Base-by-base conservation (phyloP, 2,797 vertebrate genomes). In the Lacerta viridis region DNA sequence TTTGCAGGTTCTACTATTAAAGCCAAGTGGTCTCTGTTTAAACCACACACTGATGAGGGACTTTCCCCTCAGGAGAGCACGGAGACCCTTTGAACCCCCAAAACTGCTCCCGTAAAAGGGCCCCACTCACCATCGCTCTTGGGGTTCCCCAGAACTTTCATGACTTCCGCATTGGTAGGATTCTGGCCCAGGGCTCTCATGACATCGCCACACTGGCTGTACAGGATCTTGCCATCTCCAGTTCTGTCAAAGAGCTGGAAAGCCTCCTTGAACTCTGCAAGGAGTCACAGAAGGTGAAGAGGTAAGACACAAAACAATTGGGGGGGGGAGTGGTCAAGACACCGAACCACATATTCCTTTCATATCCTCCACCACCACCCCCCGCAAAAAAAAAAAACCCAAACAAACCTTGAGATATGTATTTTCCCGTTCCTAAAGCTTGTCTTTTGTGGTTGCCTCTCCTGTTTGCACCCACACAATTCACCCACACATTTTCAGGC, bases 121-220 rank as follows among this genome's bases (percentile, higher is more conserved):
- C 2, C 59, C 59, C 7, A 3, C 97, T 97, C 92, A 99, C 98
- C 98, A 86, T 99, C 98, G 59, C 97, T 96, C 91, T 98, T 99
- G 92, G 98, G 98, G 93, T 98, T 99, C 82, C 98, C 98, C 92
- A 99, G 95, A 82, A 99, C 98, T 95, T 98, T 99, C 92, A 99
- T 97, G 89, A 99, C 98, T 95, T 99, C 98, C 0, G 98, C 98
- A 64, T 99, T 99, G 94, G 98, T 98, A 0, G 98, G 98, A 93
- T 99, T 99, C 96, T 99, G 98, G 39, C 98, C 98, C 88, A 99
- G 94, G 66, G 98, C 98, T 84, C 98, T 95, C 98, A 99, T 98
- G 89, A 99, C 98, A 0, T 99, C 98, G 5, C 98, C 98, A 87
- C 98, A 99, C 91, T 99, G 98, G 96, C 96, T 98, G 96, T 97